Evolutionary conservation across 2,797 vertebrate genomes (phyloP).

Genomic region (Heteromormyrus szaboi): DNA sequence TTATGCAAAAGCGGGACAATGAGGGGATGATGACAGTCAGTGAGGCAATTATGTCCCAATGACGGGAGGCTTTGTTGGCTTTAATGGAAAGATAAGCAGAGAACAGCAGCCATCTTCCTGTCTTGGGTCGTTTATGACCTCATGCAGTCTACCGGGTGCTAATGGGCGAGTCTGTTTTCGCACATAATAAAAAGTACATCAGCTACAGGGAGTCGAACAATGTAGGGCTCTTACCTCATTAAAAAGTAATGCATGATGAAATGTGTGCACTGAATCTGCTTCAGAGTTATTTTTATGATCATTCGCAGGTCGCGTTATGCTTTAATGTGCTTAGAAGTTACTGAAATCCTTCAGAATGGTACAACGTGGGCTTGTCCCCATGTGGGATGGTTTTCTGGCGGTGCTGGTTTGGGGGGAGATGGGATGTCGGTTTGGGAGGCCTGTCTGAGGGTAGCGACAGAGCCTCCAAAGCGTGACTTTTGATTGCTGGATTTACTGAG

Average conservation of each 20-base stretch:
- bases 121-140: slow-evolving; percentile 4
- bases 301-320: neutral
- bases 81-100: slow-evolving; percentile 14
- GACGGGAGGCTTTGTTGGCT: slow-evolving; percentile 6
- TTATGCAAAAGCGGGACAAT: neutral
- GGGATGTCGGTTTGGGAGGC: neutral
- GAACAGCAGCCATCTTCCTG: slow-evolving; percentile 4
- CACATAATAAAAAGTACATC: slow-evolving; percentile 6
- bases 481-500: neutral
- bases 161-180: slow-evolving; percentile 1
- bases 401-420: neutral
- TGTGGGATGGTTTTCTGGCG: neutral
- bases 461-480: neutral
- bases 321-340: neutral
- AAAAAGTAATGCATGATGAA: neutral
- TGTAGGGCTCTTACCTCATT: slow-evolving; percentile 9
- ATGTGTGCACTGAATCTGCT: neutral
- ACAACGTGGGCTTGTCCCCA: neutral
- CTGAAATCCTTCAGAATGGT: neutral
- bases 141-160: neutral
- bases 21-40: slow-evolving; percentile 31
- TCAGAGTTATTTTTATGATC: neutral
- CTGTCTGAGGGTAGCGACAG: neutral
- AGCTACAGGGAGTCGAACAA: neutral
- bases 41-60: slow-evolving; percentile 39